phyloP scores from a whole-genome alignment of 23 tunicate genomes.

The Botrylloides violaceus region DNA sequence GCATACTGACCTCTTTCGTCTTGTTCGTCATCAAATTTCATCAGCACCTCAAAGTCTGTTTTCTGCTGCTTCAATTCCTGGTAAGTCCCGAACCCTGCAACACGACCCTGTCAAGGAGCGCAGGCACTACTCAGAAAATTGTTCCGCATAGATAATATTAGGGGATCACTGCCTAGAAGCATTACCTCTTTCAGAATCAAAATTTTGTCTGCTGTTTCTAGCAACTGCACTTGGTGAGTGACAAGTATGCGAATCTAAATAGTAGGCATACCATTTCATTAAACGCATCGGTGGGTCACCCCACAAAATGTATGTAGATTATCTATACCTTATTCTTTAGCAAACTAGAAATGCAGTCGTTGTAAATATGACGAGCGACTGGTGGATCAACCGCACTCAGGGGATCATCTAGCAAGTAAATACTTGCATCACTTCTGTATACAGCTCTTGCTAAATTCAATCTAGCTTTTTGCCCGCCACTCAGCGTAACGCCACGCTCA shows the following conservation, averaged over 20 bases:
- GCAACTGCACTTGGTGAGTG: conserved; percentile 77
- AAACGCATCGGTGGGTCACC: background rate
- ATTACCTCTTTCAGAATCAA: conserved; percentile 65
- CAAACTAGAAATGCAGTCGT: conserved; percentile 45
- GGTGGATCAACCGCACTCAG: conserved; percentile 82
- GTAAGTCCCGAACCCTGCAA: conserved; percentile 17
- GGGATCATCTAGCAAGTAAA: conserved; percentile 85
- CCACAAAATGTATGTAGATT: background rate
- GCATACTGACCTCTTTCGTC: background rate
- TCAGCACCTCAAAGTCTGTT: background rate
- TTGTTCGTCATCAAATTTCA: background rate
- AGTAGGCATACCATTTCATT: background rate
- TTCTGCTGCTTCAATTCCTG: background rate
- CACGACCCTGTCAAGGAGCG: too few relatives aligned
- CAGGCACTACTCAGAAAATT: too few relatives aligned
- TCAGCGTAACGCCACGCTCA: conserved; percentile 78
- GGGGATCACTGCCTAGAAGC: too few relatives aligned
- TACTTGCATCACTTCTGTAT: conserved; percentile 40
- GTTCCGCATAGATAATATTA: too few relatives aligned
- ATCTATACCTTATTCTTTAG: conserved; percentile 60
- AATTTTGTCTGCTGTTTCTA: conserved; percentile 59
- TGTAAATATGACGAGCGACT: conserved; percentile 68
- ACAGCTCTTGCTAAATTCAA: conserved; percentile 85
- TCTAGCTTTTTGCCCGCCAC: conserved; percentile 97
- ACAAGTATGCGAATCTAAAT: conserved; percentile 69